Base-by-base conservation (phyloP, 2,113 vertebrate genomes). In the Picathartes gymnocephalus region DNA sequence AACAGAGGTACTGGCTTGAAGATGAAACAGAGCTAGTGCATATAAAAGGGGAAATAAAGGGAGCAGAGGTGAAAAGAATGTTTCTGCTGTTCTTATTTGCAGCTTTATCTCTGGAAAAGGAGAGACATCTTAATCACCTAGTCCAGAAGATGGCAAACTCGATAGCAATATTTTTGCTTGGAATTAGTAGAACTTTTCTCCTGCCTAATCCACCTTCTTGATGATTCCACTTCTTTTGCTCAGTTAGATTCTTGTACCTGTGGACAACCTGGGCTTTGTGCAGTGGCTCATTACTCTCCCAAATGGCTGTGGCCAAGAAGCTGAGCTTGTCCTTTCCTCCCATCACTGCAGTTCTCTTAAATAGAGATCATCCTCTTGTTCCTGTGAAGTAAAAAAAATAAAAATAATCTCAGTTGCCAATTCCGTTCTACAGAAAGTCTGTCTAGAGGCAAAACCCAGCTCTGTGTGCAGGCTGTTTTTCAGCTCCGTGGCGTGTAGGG, bases 51-150 rank as follows among this genome's bases (percentile, higher is more conserved):
- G 13, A 85, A 82, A 42, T 76, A 76, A 88, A 88, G 21, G 62
- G 35, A 80, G 21, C 53, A 69, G 33, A 96, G 65, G 91, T 87
- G 50, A 92, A 91, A 92, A 78, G 54, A 84, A 51, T 48, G 25
- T 77, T 93, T 86, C 68, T 81, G 37, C 50, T 65, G 11, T 69
- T 85, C 78, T 69, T 90, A 65, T 48, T 90, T 91, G 45, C 70
- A 92, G 79, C 71, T 90, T 88, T 85, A 72, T 57, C 50, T 91
- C 50, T 19, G 5, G 48, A 64, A 87, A 60, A 89, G 80, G 62
- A 69, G 48, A 87, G 40, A 17, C 30, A 44, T 47, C 60, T 56
- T 91, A 69, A 86, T 88, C 66, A 81, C 58, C 30, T 25, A 9
- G 71, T 86, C 81, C 65, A 88, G 85, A 77, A 93, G 72, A 50